These are phyloP conservation scores for Rhagologus leucostigma DNA, from an alignment of 2,113 vertebrate genomes.

Conservation along the genomic window DNA sequence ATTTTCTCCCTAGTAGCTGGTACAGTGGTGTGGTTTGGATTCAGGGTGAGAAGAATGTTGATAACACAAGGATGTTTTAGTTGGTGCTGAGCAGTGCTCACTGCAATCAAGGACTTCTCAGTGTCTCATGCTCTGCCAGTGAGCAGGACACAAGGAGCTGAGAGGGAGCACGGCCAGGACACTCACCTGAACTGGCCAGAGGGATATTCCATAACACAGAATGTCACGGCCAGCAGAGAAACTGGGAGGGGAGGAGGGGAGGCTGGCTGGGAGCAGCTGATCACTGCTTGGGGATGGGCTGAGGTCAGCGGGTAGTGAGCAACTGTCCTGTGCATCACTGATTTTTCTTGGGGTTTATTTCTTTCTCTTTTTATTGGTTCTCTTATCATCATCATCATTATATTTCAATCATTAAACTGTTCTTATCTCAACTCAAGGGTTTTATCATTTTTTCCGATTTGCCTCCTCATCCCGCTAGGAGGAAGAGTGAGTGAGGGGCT, in stretches of 20 bases:
- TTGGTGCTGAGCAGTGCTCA: background rate
- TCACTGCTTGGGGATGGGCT: background rate
- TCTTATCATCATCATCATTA: background rate
- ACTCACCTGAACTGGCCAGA: background rate
- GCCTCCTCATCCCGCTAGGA: background rate
- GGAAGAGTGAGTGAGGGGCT: background rate
- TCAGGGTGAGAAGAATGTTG: background rate
- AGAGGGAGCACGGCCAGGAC: fast-evolving
- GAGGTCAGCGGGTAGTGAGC: background rate
- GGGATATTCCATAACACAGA: background rate
- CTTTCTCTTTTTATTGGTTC: background rate
- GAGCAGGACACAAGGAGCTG: background rate
- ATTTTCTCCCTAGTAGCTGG: background rate
- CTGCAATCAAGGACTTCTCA: background rate
- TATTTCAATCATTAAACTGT: background rate
- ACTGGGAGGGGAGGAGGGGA: no score
- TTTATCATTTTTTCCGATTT: background rate
- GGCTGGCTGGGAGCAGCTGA: background rate
- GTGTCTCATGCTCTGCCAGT: background rate
- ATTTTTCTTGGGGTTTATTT: background rate
- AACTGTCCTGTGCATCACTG: background rate
- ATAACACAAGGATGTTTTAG: background rate
- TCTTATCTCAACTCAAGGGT: background rate
- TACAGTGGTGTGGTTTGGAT: background rate
- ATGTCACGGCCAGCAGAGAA: background rate